Percentiles rank a stretch among this genome's conserved stretches.
Conservation (phyloP, 2,888 invertebrate species). For the Cremastinae sp. region DNA sequence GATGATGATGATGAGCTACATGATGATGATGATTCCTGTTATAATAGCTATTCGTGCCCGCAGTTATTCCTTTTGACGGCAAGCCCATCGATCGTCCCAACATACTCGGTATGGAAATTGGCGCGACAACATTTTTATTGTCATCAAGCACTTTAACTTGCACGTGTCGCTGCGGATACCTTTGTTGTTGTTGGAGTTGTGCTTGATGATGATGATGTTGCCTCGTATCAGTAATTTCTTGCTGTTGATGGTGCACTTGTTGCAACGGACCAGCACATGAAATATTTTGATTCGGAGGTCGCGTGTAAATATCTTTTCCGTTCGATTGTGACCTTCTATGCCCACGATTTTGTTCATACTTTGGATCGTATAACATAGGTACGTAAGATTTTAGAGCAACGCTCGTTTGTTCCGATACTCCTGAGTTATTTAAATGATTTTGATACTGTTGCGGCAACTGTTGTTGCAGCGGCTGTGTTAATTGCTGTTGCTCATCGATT, state of each 20-base stretch:
- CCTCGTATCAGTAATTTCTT: conserved; percentile 82
- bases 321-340: conserved; percentile 71
- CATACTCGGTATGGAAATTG: conserved; percentile 54
- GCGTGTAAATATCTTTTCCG: conserved; percentile 72
- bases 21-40: conserved; percentile 62
- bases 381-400: conserved; percentile 81
- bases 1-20: conserved; percentile 59
- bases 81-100: conserved; percentile 63
- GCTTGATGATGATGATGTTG: conserved; percentile 76
- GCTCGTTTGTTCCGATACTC: conserved; percentile 69
- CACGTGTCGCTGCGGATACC: conserved; percentile 79
- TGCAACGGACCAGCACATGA: conserved; percentile 65
- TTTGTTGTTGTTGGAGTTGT: conserved; percentile 70
- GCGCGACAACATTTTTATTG: conserved; percentile 76
- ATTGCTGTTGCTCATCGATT: conserved; percentile 65
- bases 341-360: conserved; percentile 70
- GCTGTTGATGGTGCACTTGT: conserved; percentile 73
- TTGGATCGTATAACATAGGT: conserved; percentile 77
- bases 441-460: conserved; percentile 57
- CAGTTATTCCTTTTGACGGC: conserved; percentile 54
- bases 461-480: conserved; percentile 54
- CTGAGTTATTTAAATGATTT: conserved; percentile 58
- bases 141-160: conserved; percentile 82
- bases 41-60: conserved; percentile 56
- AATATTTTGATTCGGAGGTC: conserved; percentile 69